Base-by-base conservation (phyloP, 2,113 vertebrate genomes). In the Tautogolabrus adspersus region DNA sequence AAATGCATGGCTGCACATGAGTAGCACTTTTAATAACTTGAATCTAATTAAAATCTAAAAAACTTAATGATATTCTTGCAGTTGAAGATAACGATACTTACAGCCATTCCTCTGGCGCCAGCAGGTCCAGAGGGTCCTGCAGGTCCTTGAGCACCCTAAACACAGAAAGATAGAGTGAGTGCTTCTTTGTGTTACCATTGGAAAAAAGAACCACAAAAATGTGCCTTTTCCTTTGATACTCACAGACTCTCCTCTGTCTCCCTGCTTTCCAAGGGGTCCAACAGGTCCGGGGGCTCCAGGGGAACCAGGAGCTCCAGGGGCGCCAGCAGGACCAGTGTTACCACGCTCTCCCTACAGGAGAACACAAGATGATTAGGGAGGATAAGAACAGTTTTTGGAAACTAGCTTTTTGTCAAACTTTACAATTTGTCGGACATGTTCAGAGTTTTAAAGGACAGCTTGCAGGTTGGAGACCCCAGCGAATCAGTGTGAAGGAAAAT, bases 261-360 rank as follows among this genome's bases (percentile, higher is more conserved):
- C 98, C 83, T 99, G 97, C 91, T 99, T 99, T 74, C 98, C 98
- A 0, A 97, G 95, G 64, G 97, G 97, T 87, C 97, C 98, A 0
- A 97, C 95, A 0, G 97, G 96, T 44, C 97, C 97, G 0, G 97
- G 94, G 69, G 96, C 87, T 0, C 98, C 98, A 4, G 97, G 96
- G 51, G 96, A 61, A 0, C 98, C 98, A 0, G 97, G 96, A 75
- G 97, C 95, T 0, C 98, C 98, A 0, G 97, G 97, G 47, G 95
- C 94, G 0, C 98, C 98, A 57, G 93, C 77, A 0, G 97, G 93
- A 0, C 97, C 97, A 0, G 97, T 95, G 90, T 98, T 97, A 1
- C 98, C 98, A 38, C 97, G 96, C 79, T 99, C 98, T 12, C 98
- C 98, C 98, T 99, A 75, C 5, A 78, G 23, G 15, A 78, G 78